Evolutionary conservation across 2,888 invertebrate genomes (phyloP).

Genomic region (Stenchaetothrips biformis): DNA sequence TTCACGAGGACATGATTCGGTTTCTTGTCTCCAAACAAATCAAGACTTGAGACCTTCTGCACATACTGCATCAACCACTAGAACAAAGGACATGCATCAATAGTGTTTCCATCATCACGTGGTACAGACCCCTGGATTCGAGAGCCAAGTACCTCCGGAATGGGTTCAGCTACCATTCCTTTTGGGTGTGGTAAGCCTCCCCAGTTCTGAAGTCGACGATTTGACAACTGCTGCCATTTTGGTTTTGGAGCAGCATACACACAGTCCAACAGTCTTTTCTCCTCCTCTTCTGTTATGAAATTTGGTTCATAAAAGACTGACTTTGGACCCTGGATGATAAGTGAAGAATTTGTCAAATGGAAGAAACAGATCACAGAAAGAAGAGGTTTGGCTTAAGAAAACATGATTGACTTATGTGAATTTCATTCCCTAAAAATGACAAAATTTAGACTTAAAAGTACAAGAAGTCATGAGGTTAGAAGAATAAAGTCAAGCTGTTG

Average conservation of each 20-base stretch:
- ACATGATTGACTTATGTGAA: too few relatives aligned
- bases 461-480: neutral
- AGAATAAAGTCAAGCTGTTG: neutral
- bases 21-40: slow-evolving; percentile 61
- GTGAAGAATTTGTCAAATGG: neutral
- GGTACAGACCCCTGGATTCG: neutral
- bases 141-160: slow-evolving; percentile 57
- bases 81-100: slow-evolving; percentile 36
- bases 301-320: slow-evolving; percentile 78
- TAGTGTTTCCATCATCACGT: neutral
- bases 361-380: neutral
- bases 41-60: slow-evolving; percentile 61
- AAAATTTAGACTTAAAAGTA: neutral
- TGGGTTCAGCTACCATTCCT: slow-evolving; percentile 86
- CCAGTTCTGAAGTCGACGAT: slow-evolving; percentile 94
- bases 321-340: slow-evolving; percentile 51
- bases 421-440: neutral
- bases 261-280: slow-evolving; percentile 62
- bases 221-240: slow-evolving; percentile 90
- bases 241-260: slow-evolving; percentile 81
- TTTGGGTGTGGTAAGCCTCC: slow-evolving; percentile 91
- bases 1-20: slow-evolving; percentile 94
- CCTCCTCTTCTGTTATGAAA: slow-evolving; percentile 72
- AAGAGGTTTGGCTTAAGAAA: too few relatives aligned
- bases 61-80: slow-evolving; percentile 73